phyloP scores from a whole-genome alignment of 2,888 invertebrate genomes.

The Caenorhabditis panamensis region DNA sequence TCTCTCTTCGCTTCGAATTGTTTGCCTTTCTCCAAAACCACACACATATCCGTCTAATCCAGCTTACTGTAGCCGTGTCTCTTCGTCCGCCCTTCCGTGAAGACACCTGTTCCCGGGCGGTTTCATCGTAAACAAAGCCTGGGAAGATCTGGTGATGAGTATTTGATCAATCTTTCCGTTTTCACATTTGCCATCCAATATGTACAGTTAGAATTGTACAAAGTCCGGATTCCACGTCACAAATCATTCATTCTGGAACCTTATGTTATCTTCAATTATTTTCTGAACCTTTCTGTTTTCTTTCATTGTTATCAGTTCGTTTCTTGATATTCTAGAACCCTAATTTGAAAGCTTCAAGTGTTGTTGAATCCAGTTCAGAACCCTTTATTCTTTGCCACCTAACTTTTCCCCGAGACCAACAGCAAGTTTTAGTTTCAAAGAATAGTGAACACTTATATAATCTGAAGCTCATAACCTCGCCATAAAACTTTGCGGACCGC shows the following conservation, averaged over 20 bases:
- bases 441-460: neutral
- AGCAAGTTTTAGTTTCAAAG: too few species aligned
- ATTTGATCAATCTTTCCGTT: slow-evolving; percentile 37
- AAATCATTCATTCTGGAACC: too few species aligned
- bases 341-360: too few species aligned
- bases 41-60: slow-evolving; percentile 48
- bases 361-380: too few species aligned
- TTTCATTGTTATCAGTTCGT: too few species aligned
- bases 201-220: neutral
- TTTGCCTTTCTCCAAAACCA: slow-evolving; percentile 54
- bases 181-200: neutral
- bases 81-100: slow-evolving; percentile 10
- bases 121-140: slow-evolving; percentile 32
- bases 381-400: too few species aligned
- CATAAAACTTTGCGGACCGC: slow-evolving; percentile 24
- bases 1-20: slow-evolving; percentile 40
- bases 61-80: slow-evolving; percentile 36
- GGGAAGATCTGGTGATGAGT: slow-evolving; percentile 38
- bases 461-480: slow-evolving; percentile 20
- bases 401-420: too few species aligned
- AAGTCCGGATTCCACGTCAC: neutral
- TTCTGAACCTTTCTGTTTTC: too few species aligned
- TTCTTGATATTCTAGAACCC: too few species aligned
- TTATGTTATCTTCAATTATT: too few species aligned
- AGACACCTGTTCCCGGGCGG: slow-evolving; percentile 20